phyloP scores from a whole-genome alignment of 2,888 invertebrate genomes.

The Megaustenia siamemsis region DNA sequence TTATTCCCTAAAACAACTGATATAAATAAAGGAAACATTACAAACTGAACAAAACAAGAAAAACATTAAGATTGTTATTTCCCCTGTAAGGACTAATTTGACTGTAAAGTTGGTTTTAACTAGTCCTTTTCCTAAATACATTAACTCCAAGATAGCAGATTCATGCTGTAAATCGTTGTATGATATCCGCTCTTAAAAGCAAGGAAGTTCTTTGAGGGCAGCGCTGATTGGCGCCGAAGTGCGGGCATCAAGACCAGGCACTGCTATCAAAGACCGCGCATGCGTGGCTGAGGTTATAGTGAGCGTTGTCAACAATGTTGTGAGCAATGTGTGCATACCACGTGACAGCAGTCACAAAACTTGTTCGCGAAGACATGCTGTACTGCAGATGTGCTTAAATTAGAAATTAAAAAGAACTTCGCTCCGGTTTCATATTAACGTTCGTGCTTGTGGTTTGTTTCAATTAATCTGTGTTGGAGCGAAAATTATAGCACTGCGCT shows the following conservation, averaged over 20 bases:
- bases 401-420: not conserved
- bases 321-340: constrained; percentile 5
- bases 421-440: too few relatives aligned
- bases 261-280: constrained; percentile 24
- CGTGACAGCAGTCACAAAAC: not conserved
- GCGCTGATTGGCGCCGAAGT: constrained; percentile 20
- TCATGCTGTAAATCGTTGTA: not conserved
- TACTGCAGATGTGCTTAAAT: not conserved
- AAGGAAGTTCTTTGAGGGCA: not conserved
- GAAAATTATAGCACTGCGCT: too few relatives aligned
- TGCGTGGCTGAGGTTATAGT: constrained; percentile 13
- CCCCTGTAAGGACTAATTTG: too few relatives aligned
- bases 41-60: too few relatives aligned
- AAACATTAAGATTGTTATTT: too few relatives aligned
- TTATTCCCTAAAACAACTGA: too few relatives aligned
- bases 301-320: constrained; percentile 1
- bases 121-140: too few relatives aligned
- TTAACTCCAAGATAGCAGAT: not conserved
- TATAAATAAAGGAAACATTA: too few relatives aligned
- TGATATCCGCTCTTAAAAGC: not conserved
- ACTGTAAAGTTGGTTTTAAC: too few relatives aligned
- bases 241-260: not conserved
- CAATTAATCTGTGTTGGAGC: too few relatives aligned
- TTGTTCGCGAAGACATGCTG: not conserved
- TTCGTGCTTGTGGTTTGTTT: too few relatives aligned